phyloP scores from a whole-genome alignment of 2,888 invertebrate genomes.

The Aspidapion aeneum region DNA sequence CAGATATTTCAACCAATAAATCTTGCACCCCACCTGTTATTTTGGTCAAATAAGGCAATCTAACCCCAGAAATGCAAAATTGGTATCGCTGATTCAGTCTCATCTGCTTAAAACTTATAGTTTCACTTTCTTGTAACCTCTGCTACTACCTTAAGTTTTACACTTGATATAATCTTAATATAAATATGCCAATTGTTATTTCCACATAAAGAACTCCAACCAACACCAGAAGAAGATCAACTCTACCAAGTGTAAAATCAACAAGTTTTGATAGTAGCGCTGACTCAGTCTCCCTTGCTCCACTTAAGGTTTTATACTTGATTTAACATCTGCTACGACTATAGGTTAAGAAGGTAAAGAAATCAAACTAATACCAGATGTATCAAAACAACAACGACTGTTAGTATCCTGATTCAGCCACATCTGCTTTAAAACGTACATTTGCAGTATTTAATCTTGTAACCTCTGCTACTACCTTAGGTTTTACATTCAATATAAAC shows the following conservation, averaged over 20 bases:
- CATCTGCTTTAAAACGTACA: constrained; percentile 48
- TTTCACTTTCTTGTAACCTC: constrained; percentile 53
- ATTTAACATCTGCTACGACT: constrained; percentile 42
- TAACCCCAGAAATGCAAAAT: constrained; percentile 46
- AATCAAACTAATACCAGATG: too few species aligned
- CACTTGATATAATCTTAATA: too few species aligned
- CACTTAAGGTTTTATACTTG: constrained; percentile 48
- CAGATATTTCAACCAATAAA: constrained; percentile 69
- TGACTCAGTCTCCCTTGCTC: constrained; percentile 53
- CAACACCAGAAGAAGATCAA: constrained; percentile 72
- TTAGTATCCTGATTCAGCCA: too few species aligned
- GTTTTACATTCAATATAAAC: too few species aligned
- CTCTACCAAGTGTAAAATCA: constrained; percentile 94
- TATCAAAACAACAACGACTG: too few species aligned
- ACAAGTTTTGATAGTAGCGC: too few species aligned
- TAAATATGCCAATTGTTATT: too few species aligned
- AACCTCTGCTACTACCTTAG: constrained; percentile 67
- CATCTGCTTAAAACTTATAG: constrained; percentile 54
- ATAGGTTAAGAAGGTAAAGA: constrained; percentile 48
- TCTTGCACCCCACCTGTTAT: constrained; percentile 50
- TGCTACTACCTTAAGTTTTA: constrained; percentile 70
- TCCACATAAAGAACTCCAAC: constrained; percentile 22
- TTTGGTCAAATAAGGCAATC: constrained; percentile 42
- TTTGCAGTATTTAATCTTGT: constrained; percentile 61
- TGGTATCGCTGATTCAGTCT: too few species aligned